Conservation (phyloP, 2,113 vertebrate species). For the Chrysochloris asiatica region DNA sequence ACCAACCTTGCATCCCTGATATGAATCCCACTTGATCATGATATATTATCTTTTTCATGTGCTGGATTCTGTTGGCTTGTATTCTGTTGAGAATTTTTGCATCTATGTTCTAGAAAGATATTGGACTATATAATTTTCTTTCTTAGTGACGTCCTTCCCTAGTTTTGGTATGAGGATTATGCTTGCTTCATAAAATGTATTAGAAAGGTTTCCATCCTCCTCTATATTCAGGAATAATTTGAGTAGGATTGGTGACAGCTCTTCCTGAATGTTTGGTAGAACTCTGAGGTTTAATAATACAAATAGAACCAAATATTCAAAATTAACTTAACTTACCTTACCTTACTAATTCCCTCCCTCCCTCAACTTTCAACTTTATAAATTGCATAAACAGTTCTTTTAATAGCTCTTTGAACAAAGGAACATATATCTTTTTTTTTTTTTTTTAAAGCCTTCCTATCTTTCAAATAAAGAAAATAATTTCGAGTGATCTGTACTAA, state of each 20-base stretch:
- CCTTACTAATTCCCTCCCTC: not conserved
- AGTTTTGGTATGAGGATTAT: too few species aligned
- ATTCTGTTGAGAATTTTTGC: too few species aligned
- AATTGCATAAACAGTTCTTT: conserved; percentile 26
- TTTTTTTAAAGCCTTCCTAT: not conserved
- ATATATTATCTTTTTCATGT: too few species aligned
- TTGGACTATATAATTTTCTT: too few species aligned
- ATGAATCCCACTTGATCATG: too few species aligned
- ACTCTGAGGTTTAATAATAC: conserved; percentile 23
- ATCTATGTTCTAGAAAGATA: too few species aligned
- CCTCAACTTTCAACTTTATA: not conserved
- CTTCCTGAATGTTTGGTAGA: not conserved
- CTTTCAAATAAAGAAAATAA: not conserved
- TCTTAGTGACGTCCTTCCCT: too few species aligned
- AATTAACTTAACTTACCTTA: not conserved
- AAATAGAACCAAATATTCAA: not conserved
- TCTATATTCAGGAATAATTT: too few species aligned
- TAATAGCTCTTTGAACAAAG: not conserved
- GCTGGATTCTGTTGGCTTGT: too few species aligned
- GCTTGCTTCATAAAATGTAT: not conserved
- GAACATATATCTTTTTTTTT: not conserved
- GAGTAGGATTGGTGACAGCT: too few species aligned
- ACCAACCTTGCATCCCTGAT: too few species aligned
- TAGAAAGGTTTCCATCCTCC: too few species aligned
- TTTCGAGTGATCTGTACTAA: not conserved